A percentile compares a stretch with the other conserved stretches of the same genome.
These are phyloP conservation scores for Nanorana parkeri DNA, from an alignment of 2,113 vertebrate genomes.

Conservation along the genomic window DNA sequence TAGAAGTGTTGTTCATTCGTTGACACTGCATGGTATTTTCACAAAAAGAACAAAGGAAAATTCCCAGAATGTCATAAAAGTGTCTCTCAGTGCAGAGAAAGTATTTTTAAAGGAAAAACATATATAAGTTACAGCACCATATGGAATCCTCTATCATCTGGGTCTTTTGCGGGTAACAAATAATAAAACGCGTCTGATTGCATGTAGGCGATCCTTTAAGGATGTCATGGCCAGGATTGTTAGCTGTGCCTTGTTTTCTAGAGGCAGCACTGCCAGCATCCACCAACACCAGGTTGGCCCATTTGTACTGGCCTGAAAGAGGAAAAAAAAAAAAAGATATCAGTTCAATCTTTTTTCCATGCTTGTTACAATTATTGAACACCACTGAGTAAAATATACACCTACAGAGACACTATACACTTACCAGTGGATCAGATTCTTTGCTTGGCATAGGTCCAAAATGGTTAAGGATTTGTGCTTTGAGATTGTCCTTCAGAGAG, in stretches of 20 bases:
- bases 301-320: slow-evolving; percentile 78
- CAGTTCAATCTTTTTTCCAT: too few species aligned
- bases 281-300: slow-evolving; percentile 95
- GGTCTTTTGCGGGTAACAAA: slow-evolving; percentile 86
- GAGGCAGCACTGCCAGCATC: slow-evolving; percentile 86
- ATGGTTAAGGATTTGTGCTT: slow-evolving; percentile 89
- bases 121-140: slow-evolving; percentile 32
- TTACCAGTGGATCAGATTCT: slow-evolving; percentile 86
- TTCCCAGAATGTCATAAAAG: slow-evolving; percentile 31
- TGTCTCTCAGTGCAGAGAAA: slow-evolving; percentile 50
- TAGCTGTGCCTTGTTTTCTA: slow-evolving; percentile 89
- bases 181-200: slow-evolving; percentile 84
- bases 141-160: slow-evolving; percentile 73
- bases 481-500: slow-evolving; percentile 90
- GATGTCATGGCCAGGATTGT: slow-evolving; percentile 87
- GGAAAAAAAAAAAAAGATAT: slow-evolving; percentile 20
- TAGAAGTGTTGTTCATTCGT: slow-evolving; percentile 54
- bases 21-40: slow-evolving; percentile 47
- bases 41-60: slow-evolving; percentile 22
- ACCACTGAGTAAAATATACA: too few species aligned
- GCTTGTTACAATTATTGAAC: too few species aligned
- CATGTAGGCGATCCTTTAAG: slow-evolving; percentile 87
- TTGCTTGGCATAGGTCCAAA: slow-evolving; percentile 89
- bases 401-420: not conserved
- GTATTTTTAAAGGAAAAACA: slow-evolving; percentile 34